Base-by-base conservation (phyloP, 1,140 invertebrate genomes). In the Ctenoplectra terminalis region DNA sequence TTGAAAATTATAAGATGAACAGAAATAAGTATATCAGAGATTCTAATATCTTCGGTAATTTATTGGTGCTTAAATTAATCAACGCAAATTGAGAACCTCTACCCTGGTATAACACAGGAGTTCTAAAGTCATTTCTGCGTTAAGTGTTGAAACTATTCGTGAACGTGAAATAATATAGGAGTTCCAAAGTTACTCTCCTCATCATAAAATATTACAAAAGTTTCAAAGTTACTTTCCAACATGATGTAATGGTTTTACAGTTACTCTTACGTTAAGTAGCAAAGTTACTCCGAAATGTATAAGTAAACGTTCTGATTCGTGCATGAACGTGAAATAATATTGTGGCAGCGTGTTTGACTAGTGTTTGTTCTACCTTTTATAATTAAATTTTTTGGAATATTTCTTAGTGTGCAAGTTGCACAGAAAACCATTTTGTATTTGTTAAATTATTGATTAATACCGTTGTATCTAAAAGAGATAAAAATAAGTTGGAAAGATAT, bases 101-200 rank as follows among this genome's bases (percentile, higher is more conserved):
- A 48, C 6, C 23, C 15, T 31, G 17, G n/a, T n/a, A 48, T 37
- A n/a, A 26, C 48, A 20, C 31, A 17, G 67, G 26, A 71, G 48
- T 71, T 52, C 34, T 31, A 20, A 71, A 71, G 46, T 71, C 50
- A 48, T 37, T 71, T 71, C 31, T 52, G 67, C 31, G 31, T 50
- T 69, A 69, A 50, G 67, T 17, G 50, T 56, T 56, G 48, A 71
- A 71, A 20, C 20, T 71, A 56, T 56, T 37, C 67, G 46, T 60
- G 71, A 40, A 43, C 54, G 20, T 73, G 37, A 60, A 73, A 60
- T 73, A 60, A 60, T 60, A 73, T 29, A 43, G 26, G n/a, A 52
- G 46, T 52, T 54, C 2, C 40, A 11, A 73, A 46, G 54, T 60
- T 60, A 73, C 37, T 60, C 56, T 23, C 54, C 31, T 43, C 29